Percentiles rank a stretch among this genome's conserved stretches.
These are phyloP conservation scores for Rhabdomys dilectus DNA, from an alignment of 2,113 vertebrate species.

Conservation along the genomic window DNA sequence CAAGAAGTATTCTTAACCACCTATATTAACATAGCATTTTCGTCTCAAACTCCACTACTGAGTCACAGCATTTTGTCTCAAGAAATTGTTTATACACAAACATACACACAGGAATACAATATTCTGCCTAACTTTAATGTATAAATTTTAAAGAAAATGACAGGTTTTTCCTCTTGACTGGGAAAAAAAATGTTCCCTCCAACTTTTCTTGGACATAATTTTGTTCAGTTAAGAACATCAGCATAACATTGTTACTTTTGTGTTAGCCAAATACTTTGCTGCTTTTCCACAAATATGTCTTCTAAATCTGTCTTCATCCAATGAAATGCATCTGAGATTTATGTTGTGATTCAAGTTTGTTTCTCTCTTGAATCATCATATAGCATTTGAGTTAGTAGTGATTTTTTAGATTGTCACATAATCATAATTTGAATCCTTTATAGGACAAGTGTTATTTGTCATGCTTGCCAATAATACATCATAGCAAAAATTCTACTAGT, in stretches of 20 bases:
- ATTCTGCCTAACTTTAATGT: neutral
- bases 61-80: too few species aligned
- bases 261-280: neutral
- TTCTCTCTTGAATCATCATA: conserved; percentile 1
- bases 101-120: too few species aligned
- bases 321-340: conserved; percentile 28
- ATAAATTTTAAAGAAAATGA: neutral
- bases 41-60: too few species aligned
- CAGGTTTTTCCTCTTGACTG: neutral
- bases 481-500: neutral
- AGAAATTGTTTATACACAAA: too few species aligned
- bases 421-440: conserved; percentile 26
- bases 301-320: neutral
- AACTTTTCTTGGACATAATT: neutral
- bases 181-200: neutral
- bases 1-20: too few species aligned
- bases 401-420: neutral
- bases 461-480: conserved; percentile 7
- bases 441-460: conserved; percentile 6
- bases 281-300: neutral
- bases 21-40: too few species aligned
- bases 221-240: neutral
- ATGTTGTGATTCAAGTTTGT: neutral
- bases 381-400: neutral
- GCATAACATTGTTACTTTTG: neutral